These are phyloP conservation scores for Synergus japonicus DNA, from an alignment of 2,888 invertebrate genomes.

Conservation along the genomic window DNA sequence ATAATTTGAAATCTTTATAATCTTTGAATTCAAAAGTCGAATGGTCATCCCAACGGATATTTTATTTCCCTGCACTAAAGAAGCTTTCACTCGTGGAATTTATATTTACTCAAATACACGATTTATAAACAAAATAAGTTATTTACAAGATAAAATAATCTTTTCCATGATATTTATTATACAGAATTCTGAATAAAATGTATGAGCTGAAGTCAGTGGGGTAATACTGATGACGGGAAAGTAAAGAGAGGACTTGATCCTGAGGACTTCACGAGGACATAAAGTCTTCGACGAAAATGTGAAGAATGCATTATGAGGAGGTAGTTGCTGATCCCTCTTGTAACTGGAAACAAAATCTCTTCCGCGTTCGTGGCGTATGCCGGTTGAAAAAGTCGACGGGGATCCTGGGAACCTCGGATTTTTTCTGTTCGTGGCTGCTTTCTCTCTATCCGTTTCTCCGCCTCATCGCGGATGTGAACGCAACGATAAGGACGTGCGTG, in stretches of 20 bases:
- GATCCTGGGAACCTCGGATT: slow-evolving; percentile 74
- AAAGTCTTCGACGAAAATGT: slow-evolving; percentile 29
- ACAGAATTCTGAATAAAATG: not conserved
- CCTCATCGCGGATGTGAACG: slow-evolving; percentile 70
- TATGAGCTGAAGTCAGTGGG: slow-evolving; percentile 8
- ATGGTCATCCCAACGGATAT: too few relatives aligned
- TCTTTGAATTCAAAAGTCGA: too few relatives aligned
- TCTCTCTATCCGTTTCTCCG: slow-evolving; percentile 62
- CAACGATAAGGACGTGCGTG: slow-evolving; percentile 72
- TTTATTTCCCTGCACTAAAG: not conserved
- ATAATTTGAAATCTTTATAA: too few relatives aligned
- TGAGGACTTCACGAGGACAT: slow-evolving; percentile 1
- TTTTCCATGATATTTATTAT: not conserved
- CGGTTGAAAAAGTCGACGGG: slow-evolving; percentile 60
- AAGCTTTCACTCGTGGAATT: not conserved
- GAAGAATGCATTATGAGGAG: slow-evolving; percentile 27
- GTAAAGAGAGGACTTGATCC: not conserved
- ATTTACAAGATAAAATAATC: not conserved
- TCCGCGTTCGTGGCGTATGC: slow-evolving; percentile 59
- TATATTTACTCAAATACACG: not conserved
- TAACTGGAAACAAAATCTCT: slow-evolving; percentile 53
- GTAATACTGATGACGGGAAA: slow-evolving; percentile 16
- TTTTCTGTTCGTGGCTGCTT: slow-evolving; percentile 61
- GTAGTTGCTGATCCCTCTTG: slow-evolving; percentile 4
- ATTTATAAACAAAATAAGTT: not conserved